Percentiles rank a stretch among this genome's conserved stretches.
Evolutionary conservation across 1,140 invertebrate species (phyloP).

Genomic region (Mercenaria mercenaria): DNA sequence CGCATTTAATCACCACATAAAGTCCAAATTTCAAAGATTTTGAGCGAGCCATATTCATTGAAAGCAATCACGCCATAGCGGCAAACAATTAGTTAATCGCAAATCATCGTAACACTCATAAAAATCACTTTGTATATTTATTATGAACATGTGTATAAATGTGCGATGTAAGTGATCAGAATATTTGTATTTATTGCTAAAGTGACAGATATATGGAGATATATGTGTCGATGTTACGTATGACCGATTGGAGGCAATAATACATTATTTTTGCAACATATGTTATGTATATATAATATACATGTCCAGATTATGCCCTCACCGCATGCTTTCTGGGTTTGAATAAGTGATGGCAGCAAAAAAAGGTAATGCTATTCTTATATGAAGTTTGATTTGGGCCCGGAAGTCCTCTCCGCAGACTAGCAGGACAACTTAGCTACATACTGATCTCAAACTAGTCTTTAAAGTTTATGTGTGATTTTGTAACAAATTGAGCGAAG

Average conservation of each 20-base stretch:
- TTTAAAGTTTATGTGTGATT: no score
- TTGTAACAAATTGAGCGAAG: no score
- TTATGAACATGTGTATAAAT: not conserved
- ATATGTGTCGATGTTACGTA: conserved; percentile 3
- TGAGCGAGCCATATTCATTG: not conserved
- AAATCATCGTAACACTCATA: not conserved
- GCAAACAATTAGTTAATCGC: not conserved
- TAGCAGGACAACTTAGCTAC: no score
- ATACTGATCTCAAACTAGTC: no score
- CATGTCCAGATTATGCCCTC: no score
- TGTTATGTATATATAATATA: no score
- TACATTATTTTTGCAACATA: no score
- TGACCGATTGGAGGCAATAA: not conserved
- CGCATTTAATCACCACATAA: not conserved
- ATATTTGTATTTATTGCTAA: not conserved
- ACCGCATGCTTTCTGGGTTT: no score
- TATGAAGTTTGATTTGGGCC: no score
- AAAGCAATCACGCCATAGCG: not conserved
- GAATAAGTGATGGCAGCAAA: no score
- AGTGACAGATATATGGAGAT: not conserved
- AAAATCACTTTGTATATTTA: not conserved
- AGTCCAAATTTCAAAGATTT: not conserved
- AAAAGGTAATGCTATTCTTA: no score
- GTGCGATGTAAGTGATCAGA: not conserved
- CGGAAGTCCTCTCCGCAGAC: no score